A percentile compares a stretch with the other conserved stretches of the same genome.
Evolutionary conservation across 2,797 vertebrate species (phyloP).

Genomic region (Microtus agrestis): DNA sequence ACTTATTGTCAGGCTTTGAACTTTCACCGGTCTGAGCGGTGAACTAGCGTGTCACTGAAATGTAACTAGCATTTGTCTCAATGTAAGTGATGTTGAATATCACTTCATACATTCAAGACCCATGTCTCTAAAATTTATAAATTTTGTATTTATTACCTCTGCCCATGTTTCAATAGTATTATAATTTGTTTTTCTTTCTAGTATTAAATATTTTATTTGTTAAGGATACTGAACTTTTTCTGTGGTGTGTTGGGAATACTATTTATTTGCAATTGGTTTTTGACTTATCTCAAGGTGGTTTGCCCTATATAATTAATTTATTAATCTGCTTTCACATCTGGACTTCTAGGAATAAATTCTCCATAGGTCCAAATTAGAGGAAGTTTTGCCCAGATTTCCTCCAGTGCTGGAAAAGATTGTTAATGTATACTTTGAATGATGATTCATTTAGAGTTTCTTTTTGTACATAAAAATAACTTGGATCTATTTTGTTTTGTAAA

Average conservation of each 20-base stretch:
- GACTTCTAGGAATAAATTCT: not conserved
- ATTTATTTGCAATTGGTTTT: not conserved
- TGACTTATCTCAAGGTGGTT: not conserved
- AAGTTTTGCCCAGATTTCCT: not conserved
- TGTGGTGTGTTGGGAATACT: not conserved
- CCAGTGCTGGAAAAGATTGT: not conserved
- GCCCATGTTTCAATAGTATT: not conserved
- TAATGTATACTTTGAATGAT: not conserved
- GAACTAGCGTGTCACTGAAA: not conserved
- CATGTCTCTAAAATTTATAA: constrained; percentile 17
- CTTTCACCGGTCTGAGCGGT: not conserved
- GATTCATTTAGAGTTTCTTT: not conserved
- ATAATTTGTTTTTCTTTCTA: not conserved
- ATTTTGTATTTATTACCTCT: not conserved
- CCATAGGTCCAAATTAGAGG: not conserved
- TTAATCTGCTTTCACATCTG: not conserved
- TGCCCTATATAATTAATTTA: not conserved
- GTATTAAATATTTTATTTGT: not conserved
- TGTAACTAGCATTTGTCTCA: constrained; percentile 2
- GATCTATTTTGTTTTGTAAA: not conserved
- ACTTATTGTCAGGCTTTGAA: not conserved
- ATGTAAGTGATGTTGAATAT: not conserved
- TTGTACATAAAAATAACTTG: not conserved
- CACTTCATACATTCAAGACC: constrained; percentile 10
- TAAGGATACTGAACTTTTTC: not conserved